These are phyloP conservation scores for Siphlonurus alternatus DNA, from an alignment of 2,888 invertebrate genomes.

Conservation along the genomic window DNA sequence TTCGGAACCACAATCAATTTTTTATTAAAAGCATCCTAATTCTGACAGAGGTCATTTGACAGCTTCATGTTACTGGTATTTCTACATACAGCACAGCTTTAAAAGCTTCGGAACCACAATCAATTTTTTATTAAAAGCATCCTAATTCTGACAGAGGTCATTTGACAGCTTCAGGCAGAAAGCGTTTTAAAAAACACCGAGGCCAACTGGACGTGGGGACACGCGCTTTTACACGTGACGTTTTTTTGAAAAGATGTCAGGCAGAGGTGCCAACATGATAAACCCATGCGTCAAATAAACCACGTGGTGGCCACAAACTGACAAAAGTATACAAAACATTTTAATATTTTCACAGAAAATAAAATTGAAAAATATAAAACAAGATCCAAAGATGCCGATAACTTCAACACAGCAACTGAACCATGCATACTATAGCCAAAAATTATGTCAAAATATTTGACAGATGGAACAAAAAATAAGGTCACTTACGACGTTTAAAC, in stretches of 20 bases:
- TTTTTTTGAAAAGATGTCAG: not conserved
- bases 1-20: too few relatives aligned
- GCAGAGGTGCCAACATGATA: not conserved
- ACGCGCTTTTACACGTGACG: slow-evolving; percentile 2
- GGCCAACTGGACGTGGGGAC: not conserved
- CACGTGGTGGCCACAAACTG: not conserved
- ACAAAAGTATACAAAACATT: not conserved
- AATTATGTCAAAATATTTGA: not conserved
- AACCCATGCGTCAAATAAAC: not conserved
- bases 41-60: not conserved
- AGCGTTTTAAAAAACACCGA: not conserved
- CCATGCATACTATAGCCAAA: too few relatives aligned
- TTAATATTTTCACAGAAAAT: not conserved
- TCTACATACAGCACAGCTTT: too few relatives aligned
- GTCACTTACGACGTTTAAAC: slow-evolving; percentile 13
- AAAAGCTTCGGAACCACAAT: too few relatives aligned
- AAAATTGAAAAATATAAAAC: not conserved
- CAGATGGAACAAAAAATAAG: slow-evolving; percentile 2
- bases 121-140: too few relatives aligned
- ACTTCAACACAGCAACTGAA: too few relatives aligned
- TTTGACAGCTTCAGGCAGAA: too few relatives aligned
- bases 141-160: too few relatives aligned
- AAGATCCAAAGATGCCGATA: not conserved
- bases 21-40: too few relatives aligned
- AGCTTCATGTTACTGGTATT: too few relatives aligned